phyloP scores from a whole-genome alignment of 2,797 vertebrate species.

The Alcedo atthis region DNA sequence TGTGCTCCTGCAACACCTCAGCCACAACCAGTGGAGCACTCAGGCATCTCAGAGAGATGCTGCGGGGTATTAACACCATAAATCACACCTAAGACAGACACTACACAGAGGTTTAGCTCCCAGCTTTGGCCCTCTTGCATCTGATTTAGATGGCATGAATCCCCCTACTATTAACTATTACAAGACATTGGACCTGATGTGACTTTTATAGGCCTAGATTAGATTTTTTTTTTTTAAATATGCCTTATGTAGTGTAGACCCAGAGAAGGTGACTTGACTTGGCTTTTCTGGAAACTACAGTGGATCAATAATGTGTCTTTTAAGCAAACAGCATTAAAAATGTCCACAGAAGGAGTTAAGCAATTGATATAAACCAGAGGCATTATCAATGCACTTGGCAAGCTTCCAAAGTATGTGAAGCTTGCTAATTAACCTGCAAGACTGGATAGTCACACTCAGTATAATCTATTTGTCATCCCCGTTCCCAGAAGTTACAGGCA shows the following conservation, averaged over 20 bases:
- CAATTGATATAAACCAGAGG: neutral
- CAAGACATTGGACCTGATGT: neutral
- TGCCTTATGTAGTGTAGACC: neutral
- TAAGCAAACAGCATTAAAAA: neutral
- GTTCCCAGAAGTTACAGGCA: neutral
- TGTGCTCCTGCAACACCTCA: neutral
- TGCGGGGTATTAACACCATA: neutral
- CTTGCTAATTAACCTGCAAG: neutral
- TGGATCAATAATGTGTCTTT: neutral
- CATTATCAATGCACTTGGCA: neutral
- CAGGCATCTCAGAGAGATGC: neutral
- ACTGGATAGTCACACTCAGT: neutral
- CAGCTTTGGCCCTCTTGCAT: neutral
- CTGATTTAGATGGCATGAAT: neutral
- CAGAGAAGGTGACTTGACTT: neutral
- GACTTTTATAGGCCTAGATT: neutral
- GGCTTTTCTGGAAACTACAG: neutral
- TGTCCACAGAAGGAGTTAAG: neutral
- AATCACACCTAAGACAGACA: neutral
- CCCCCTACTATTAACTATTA: neutral
- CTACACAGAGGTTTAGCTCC: neutral
- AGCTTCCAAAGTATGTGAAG: neutral
- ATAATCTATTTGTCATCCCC: neutral
- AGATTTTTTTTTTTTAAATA: neutral
- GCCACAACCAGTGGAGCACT: neutral